Percentiles rank a stretch among this genome's conserved stretches.
These are phyloP conservation scores for Ylistrum balloti DNA, from an alignment of 1,140 invertebrate species.

Conservation along the genomic window DNA sequence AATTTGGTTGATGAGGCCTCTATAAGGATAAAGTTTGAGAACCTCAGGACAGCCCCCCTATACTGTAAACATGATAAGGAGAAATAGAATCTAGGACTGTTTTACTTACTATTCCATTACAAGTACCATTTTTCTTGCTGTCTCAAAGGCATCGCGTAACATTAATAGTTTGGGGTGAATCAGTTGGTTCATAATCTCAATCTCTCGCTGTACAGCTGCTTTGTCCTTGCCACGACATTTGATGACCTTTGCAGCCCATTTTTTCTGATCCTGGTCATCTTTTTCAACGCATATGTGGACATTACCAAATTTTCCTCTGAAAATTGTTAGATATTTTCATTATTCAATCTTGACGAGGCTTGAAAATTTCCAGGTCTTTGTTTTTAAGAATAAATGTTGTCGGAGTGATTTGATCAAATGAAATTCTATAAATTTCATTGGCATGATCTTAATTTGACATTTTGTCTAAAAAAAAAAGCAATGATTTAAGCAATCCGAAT, in stretches of 20 bases:
- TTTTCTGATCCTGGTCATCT: constrained; percentile 91
- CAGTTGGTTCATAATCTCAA: constrained; percentile 99
- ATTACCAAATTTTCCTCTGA: constrained; percentile 96
- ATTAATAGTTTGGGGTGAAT: constrained; percentile 99
- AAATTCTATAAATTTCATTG: too few relatives aligned
- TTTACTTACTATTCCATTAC: constrained; percentile 98
- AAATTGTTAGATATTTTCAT: constrained; percentile 54
- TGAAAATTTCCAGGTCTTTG: too few relatives aligned
- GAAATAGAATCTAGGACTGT: not conserved
- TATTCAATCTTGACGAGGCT: too few relatives aligned
- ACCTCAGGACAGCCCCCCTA: too few relatives aligned
- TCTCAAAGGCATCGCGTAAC: constrained; percentile 99
- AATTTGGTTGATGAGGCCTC: too few relatives aligned
- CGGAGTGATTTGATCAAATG: too few relatives aligned
- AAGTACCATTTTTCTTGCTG: constrained; percentile 98
- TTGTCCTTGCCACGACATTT: constrained; percentile 89
- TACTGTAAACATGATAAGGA: too few relatives aligned
- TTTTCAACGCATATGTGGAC: constrained; percentile 98
- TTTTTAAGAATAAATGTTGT: too few relatives aligned
- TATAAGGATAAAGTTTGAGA: too few relatives aligned
- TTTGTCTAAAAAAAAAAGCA: too few relatives aligned
- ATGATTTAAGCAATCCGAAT: too few relatives aligned
- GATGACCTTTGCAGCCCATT: constrained; percentile 99
- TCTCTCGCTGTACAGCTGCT: constrained; percentile 97
- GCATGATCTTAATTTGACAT: too few relatives aligned